Conservation (phyloP, 2,888 invertebrate genomes). For the Sylvicola cinctus region DNA sequence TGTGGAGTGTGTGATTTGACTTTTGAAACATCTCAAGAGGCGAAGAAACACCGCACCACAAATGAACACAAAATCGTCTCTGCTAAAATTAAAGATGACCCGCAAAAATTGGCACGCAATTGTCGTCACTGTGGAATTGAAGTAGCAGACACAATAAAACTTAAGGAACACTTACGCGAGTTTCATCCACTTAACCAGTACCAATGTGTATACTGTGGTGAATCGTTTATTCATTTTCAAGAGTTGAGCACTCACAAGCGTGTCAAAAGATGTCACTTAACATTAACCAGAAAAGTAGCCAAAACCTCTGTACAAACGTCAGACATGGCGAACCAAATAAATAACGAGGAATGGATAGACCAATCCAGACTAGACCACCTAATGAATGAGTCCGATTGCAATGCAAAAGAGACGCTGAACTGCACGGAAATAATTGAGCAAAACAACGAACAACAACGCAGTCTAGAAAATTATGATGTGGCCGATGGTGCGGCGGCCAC, state of each 20-base stretch:
- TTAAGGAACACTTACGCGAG: conserved; percentile 38
- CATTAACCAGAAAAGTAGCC: conserved; percentile 8
- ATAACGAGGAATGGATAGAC: not conserved
- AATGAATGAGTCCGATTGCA: conserved; percentile 1
- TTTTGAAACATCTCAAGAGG: conserved; percentile 37
- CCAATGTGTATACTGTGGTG: conserved; percentile 52
- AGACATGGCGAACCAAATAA: not conserved
- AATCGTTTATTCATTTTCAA: conserved; percentile 46
- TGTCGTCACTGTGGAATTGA: conserved; percentile 38
- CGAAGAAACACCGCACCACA: conserved; percentile 42
- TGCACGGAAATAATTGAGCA: too few relatives aligned
- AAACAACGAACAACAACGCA: too few relatives aligned
- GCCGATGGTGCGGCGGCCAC: too few relatives aligned
- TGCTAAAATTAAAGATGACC: conserved; percentile 25
- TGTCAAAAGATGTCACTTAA: conserved; percentile 29
- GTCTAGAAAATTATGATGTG: too few relatives aligned
- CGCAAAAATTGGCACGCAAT: conserved; percentile 27
- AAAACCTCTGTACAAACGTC: too few relatives aligned
- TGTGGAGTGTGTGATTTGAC: conserved; percentile 46
- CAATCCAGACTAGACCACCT: not conserved
- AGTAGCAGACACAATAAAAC: conserved; percentile 30
- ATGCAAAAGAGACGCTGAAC: too few relatives aligned
- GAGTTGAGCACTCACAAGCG: conserved; percentile 53
- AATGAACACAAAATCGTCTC: conserved; percentile 40
- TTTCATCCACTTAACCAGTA: conserved; percentile 42